These are phyloP conservation scores for Cyprinodon tularosa DNA, from an alignment of 2,113 vertebrate genomes.

Conservation along the genomic window DNA sequence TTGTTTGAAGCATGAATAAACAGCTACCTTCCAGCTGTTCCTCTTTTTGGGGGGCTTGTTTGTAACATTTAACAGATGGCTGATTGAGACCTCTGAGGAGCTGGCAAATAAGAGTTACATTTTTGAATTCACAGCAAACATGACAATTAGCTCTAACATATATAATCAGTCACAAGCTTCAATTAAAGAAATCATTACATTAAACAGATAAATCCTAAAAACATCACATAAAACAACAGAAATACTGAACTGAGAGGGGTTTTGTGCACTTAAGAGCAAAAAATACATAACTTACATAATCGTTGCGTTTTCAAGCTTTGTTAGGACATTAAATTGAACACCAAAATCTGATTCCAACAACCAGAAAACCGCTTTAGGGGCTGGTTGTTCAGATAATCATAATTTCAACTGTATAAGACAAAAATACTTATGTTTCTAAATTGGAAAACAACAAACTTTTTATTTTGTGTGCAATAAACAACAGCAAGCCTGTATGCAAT, in stretches of 20 bases:
- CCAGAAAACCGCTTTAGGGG: neutral
- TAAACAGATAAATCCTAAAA: constrained; percentile 26
- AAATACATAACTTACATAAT: constrained; percentile 14
- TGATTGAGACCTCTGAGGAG: constrained; percentile 31
- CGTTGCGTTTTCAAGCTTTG: constrained; percentile 19
- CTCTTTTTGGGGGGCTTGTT: constrained; percentile 19
- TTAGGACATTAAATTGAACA: constrained; percentile 4
- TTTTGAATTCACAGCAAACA: constrained; percentile 72
- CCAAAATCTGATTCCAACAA: neutral
- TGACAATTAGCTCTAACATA: constrained; percentile 1
- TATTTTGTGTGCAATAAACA: constrained; percentile 51
- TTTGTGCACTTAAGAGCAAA: constrained; percentile 24
- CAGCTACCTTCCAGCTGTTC: constrained; percentile 24
- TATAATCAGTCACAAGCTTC: constrained; percentile 26
- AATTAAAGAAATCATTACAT: constrained; percentile 30
- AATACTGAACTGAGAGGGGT: constrained; percentile 8
- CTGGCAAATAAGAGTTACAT: constrained; percentile 37
- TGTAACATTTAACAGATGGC: constrained; percentile 19
- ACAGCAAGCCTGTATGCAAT: constrained; percentile 45
- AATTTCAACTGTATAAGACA: neutral
- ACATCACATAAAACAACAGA: constrained; percentile 39
- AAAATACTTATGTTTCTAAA: neutral
- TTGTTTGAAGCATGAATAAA: constrained; percentile 48
- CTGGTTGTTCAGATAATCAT: neutral
- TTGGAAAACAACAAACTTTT: constrained; percentile 1